Percentiles rank a stretch among this genome's conserved stretches.
phyloP scores from a whole-genome alignment of 2,888 invertebrate species.

The Caenorhabditis sulstoni region DNA sequence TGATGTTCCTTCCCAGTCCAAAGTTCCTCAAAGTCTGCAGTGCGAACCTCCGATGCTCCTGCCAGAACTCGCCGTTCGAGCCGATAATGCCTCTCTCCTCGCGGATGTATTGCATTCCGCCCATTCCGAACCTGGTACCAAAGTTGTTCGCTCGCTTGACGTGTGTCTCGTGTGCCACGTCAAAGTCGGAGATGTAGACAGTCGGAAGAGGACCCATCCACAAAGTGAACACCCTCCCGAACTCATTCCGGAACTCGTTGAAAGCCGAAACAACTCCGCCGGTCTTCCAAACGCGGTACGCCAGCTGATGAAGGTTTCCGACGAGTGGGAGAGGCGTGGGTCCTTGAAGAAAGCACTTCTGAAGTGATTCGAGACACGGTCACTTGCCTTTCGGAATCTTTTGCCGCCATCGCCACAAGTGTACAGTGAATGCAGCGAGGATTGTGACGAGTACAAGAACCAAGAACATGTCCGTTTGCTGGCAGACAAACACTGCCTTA shows the following conservation, averaged over 20 bases:
- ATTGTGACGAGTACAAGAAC: no score
- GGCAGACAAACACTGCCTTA: no score
- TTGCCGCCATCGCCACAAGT: no score
- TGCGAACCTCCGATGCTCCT: conserved; percentile 55
- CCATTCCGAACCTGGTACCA: conserved; percentile 9
- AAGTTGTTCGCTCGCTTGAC: conserved; percentile 26
- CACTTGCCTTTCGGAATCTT: no score
- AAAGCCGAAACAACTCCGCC: background rate
- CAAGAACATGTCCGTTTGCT: no score
- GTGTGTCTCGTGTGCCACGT: conserved; percentile 44
- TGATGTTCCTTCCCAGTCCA: conserved; percentile 58
- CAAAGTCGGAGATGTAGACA: conserved; percentile 43
- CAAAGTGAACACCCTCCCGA: conserved; percentile 52
- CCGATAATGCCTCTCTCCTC: conserved; percentile 47
- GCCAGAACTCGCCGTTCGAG: conserved; percentile 58
- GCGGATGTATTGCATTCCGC: conserved; percentile 25
- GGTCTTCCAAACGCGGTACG: no score
- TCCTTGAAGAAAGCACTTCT: no score
- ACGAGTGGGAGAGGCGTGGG: conserved; percentile 37
- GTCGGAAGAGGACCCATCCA: conserved; percentile 54
- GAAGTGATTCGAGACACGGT: no score
- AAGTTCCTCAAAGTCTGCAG: conserved; percentile 58
- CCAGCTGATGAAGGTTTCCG: conserved; percentile 26
- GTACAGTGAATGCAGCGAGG: no score
- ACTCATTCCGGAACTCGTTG: conserved; percentile 19